Evolutionary conservation across 37 sponge, comb jelly and placozoan genomes (phyloP).

Genomic region (Ianthella basta): DNA sequence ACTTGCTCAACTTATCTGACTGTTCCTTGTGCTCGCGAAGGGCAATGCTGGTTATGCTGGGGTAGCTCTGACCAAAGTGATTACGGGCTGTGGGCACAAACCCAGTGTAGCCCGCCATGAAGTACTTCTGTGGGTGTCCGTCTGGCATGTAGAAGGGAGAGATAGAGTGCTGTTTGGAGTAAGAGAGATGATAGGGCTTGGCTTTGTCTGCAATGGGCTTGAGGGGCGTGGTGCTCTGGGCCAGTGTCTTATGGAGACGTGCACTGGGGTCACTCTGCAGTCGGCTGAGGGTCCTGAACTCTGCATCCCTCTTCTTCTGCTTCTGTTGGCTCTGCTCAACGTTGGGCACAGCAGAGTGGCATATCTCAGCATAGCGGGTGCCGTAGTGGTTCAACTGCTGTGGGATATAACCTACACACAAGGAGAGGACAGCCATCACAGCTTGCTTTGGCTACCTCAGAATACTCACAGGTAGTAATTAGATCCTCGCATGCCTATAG

Average conservation of each 20-base stretch:
- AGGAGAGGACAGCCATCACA: no score
- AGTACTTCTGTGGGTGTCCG: conserved; percentile 75
- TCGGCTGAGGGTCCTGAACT: conserved; percentile 32
- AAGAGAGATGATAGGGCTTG: conserved; percentile 61
- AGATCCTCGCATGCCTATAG: no score
- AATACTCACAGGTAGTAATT: no score
- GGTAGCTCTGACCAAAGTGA: conserved; percentile 91
- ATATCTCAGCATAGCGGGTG: conserved; percentile 84
- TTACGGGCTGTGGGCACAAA: conserved; percentile 89
- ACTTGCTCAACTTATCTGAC: conserved; percentile 44
- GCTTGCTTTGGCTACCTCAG: no score
- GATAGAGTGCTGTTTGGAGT: conserved; percentile 74
- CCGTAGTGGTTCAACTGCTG: conserved; percentile 87
- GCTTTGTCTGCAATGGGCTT: conserved; percentile 50
- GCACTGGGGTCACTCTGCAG: conserved; percentile 44
- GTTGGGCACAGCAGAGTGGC: conserved; percentile 74
- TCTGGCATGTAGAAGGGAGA: conserved; percentile 76
- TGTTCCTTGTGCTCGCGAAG: conserved; percentile 78
- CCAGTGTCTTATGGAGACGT: not conserved
- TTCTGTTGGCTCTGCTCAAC: conserved; percentile 79
- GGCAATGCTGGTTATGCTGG: conserved; percentile 79
- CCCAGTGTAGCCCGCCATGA: conserved; percentile 96
- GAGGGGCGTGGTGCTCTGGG: conserved; percentile 70
- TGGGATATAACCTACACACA: conserved; percentile 91
- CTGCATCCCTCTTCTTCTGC: conserved; percentile 36